Evolutionary conservation across 2,888 invertebrate genomes (phyloP), one percentile per base, ranked within the genome.

Genomic region (Eurois occulta): DNA sequence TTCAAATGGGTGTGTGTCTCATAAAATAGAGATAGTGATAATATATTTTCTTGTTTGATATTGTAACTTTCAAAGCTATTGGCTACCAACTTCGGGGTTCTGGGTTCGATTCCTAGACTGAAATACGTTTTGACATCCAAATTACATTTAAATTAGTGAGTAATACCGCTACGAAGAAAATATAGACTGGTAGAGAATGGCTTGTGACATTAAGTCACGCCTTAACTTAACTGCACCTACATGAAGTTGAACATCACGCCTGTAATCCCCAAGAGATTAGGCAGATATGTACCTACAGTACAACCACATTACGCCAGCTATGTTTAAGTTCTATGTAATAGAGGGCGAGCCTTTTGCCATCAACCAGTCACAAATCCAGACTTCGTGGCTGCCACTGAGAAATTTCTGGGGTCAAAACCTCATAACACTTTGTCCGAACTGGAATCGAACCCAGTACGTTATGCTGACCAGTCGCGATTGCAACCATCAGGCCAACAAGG

Each of bases 181-280:
- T 28, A 65, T 65, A 28, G 0, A n/a, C 41, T 65, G 7, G 16
- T 41, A 16, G n/a, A 65, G 1, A 41, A 65, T n/a, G 3, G 16
- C 2, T 65, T 64, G 38, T 41, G 13, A 1, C n/a, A 41, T 41
- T n/a, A 41, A 64, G 7, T n/a, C n/a, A n/a, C 0, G 38, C 24
- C 3, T n/a, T n/a, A n/a, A n/a, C n/a, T n/a, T n/a, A n/a, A n/a
- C n/a, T n/a, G n/a, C n/a, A n/a, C 6, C 6, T 2, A 38, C 0
- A 64, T 38, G 13, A 64, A 13, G 24, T 24, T 24, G 0, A 38
- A 38, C 35, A 38, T 38, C 38, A 24, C 38, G 11, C 13, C 24
- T 38, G 1, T 41, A 41, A 65, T n/a, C 0, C 2, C n/a, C 0
- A 1, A n/a, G 0, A 16, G 8, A 41, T 41, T 3, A 8, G 16